Evolutionary conservation across 2,888 invertebrate species (phyloP).

Genomic region (Agriopis aurantiaria): DNA sequence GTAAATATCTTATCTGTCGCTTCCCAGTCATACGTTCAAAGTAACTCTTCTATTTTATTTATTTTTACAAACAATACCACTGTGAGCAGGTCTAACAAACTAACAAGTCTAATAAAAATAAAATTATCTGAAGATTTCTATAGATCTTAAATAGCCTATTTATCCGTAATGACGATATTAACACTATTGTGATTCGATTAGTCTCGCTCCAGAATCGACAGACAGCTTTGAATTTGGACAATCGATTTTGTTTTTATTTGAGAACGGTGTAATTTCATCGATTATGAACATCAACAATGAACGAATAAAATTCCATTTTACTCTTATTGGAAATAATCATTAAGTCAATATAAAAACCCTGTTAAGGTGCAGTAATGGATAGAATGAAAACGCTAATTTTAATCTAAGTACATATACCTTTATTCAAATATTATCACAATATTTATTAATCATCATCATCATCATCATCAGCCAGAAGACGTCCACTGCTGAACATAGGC

Average conservation of each 20-base stretch:
- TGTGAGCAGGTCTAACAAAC: not conserved
- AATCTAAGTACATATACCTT: too few species aligned
- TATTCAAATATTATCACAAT: too few species aligned
- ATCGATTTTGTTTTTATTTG: slow-evolving; percentile 61
- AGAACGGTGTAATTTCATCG: slow-evolving; percentile 25
- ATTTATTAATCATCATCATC: too few species aligned
- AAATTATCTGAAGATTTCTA: not conserved
- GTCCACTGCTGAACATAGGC: too few species aligned
- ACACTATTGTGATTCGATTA: slow-evolving; percentile 63
- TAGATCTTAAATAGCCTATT: slow-evolving; percentile 45
- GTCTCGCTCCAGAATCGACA: slow-evolving; percentile 66
- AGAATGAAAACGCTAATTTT: too few species aligned
- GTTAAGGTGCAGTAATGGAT: too few species aligned
- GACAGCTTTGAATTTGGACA: slow-evolving; percentile 64
- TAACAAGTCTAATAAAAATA: not conserved
- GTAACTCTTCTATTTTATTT: not conserved
- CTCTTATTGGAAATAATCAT: slow-evolving; percentile 27
- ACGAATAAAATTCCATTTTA: slow-evolving; percentile 38
- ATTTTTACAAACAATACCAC: not conserved
- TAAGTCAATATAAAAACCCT: too few species aligned
- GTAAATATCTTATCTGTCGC: too few species aligned
- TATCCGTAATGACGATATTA: slow-evolving; percentile 52
- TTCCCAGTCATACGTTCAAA: too few species aligned
- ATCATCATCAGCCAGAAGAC: too few species aligned
- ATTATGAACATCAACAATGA: slow-evolving; percentile 45